Percentiles rank a stretch among this genome's conserved stretches.
phyloP scores from a whole-genome alignment of 2,113 vertebrate genomes.

The Acanthochromis polyacanthus region DNA sequence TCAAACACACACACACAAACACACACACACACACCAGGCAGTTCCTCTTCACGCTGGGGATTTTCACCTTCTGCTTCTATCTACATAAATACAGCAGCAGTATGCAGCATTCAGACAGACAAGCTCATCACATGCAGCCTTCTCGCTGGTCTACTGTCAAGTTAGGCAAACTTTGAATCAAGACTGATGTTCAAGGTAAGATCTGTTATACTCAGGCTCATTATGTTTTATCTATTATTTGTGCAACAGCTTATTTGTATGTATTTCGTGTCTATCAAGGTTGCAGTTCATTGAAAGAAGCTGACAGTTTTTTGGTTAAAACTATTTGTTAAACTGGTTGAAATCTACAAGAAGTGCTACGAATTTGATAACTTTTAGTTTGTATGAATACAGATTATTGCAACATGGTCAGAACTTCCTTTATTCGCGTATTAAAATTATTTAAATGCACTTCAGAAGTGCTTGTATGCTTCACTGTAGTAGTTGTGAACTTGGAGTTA shows the following conservation, averaged over 20 bases:
- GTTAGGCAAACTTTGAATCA: background rate
- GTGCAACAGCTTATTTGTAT: no score
- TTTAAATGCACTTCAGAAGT: background rate
- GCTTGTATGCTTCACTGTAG: background rate
- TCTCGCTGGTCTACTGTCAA: background rate
- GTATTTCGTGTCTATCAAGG: no score
- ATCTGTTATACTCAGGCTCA: background rate
- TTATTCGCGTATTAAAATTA: background rate
- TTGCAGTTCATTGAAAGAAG: background rate
- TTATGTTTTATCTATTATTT: background rate
- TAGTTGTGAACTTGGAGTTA: background rate
- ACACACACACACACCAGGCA: background rate
- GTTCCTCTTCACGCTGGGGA: conserved; percentile 48
- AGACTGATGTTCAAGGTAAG: conserved; percentile 51
- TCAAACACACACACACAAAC: background rate
- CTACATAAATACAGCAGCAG: conserved; percentile 52
- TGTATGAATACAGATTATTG: background rate
- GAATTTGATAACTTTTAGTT: background rate
- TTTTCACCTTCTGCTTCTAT: conserved; percentile 49
- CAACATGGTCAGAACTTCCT: background rate
- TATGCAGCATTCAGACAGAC: conserved; percentile 21
- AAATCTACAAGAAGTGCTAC: background rate
- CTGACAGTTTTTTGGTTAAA: background rate
- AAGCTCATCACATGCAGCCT: background rate
- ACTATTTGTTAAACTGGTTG: background rate